A percentile compares a stretch with the other conserved stretches of the same genome.
phyloP scores from a whole-genome alignment of 2,797 vertebrate species.

The Rhyacichthys aspro region DNA sequence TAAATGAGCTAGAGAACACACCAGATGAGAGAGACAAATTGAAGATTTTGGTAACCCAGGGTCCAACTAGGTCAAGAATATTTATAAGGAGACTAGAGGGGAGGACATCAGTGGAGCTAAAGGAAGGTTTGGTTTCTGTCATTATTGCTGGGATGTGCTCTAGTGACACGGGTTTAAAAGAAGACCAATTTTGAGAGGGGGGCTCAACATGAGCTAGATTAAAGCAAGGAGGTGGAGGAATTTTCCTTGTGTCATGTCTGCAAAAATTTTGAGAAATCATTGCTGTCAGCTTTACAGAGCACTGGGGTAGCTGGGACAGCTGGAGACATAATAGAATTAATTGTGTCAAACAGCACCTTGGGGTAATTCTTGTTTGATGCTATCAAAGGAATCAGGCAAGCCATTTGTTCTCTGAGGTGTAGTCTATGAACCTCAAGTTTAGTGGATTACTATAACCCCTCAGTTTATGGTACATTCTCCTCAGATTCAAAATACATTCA shows the following conservation, averaged over 20 bases:
- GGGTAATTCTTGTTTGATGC: no score
- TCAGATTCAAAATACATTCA: no score
- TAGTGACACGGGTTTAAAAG: neutral
- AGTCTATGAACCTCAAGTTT: no score
- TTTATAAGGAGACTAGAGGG: neutral
- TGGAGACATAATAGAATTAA: neutral
- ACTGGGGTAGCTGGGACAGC: neutral
- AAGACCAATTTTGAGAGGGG: neutral
- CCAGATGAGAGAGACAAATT: slow-evolving; percentile 6
- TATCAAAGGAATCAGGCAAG: no score
- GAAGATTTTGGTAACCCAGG: slow-evolving; percentile 1
- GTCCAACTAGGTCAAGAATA: neutral
- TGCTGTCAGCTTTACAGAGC: neutral
- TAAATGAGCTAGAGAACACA: neutral
- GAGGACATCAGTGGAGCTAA: neutral
- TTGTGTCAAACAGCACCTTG: neutral
- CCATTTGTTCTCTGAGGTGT: no score
- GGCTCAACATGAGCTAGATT: neutral
- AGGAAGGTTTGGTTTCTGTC: neutral
- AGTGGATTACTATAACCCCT: no score
- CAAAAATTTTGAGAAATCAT: neutral
- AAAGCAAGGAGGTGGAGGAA: neutral
- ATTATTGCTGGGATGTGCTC: neutral
- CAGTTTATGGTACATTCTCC: no score
- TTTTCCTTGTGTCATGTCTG: neutral